Conservation (phyloP, 1,140 invertebrate species). For the Harpegnathos saltator region DNA sequence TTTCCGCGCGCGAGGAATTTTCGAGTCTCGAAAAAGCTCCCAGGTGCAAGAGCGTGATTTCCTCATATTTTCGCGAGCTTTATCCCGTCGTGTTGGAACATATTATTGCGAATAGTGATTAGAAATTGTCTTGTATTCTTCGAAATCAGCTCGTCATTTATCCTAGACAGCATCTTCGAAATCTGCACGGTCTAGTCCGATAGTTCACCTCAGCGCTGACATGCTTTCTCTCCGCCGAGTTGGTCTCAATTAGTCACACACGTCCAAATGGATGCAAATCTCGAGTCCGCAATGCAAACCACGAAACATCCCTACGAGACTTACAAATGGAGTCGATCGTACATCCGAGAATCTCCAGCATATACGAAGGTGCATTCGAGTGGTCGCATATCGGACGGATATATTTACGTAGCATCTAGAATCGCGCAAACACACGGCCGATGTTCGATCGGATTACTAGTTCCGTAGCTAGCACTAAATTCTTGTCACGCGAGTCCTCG, state of each 20-base stretch:
- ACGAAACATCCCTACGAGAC: constrained; percentile 41
- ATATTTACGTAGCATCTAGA: constrained; percentile 47
- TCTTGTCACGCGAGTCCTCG: constrained; percentile 42
- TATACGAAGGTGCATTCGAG: constrained; percentile 24
- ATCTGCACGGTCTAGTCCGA: neutral
- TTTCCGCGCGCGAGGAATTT: neutral
- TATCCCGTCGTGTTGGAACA: neutral
- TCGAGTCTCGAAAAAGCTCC: neutral
- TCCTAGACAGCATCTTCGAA: neutral
- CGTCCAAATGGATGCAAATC: constrained; percentile 16
- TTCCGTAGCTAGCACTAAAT: constrained; percentile 20
- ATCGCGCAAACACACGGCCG: constrained; percentile 47
- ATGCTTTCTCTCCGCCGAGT: neutral
- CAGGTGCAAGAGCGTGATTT: neutral
- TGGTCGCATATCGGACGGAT: constrained; percentile 27
- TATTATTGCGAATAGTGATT: neutral
- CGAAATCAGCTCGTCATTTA: too few relatives aligned
- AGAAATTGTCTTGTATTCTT: neutral
- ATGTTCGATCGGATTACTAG: constrained; percentile 38
- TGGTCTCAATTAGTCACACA: constrained; percentile 29
- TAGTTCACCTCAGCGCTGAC: neutral
- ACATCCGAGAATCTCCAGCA: constrained; percentile 12
- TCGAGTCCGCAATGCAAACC: constrained; percentile 46
- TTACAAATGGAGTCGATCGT: constrained; percentile 57
- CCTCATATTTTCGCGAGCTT: neutral